Evolutionary conservation across 30 jellyfish, hydroid and myxozoan species (phyloP).

Genomic region (Rhopilema esculentum): DNA sequence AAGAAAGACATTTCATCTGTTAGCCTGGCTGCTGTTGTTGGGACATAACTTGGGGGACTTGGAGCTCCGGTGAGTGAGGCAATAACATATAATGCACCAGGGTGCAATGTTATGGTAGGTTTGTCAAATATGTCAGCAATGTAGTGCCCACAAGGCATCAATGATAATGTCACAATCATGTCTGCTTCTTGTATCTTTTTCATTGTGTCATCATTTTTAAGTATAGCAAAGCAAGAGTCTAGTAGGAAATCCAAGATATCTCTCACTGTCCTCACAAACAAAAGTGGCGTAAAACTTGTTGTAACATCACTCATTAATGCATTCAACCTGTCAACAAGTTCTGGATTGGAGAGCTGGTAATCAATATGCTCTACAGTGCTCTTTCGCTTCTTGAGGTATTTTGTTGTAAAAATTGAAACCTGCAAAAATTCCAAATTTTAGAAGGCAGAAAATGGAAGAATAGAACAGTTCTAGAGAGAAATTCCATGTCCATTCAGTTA

Average conservation of each 20-base stretch:
- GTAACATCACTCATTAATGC: not conserved
- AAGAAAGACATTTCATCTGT: slow-evolving; percentile 56
- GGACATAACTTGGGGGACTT: slow-evolving; percentile 71
- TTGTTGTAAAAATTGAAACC: slow-evolving; percentile 49
- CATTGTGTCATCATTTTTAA: slow-evolving; percentile 3
- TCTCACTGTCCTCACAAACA: not conserved
- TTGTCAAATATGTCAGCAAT: slow-evolving; percentile 39
- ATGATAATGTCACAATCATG: slow-evolving; percentile 19
- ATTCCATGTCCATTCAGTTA: no score
- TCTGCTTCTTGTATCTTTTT: slow-evolving; percentile 40
- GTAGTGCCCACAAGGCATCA: slow-evolving; percentile 5
- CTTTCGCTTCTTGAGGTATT: slow-evolving; percentile 9
- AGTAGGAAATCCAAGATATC: not conserved
- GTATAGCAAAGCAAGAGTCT: slow-evolving; percentile 1
- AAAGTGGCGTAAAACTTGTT: not conserved
- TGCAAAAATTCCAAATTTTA: not conserved
- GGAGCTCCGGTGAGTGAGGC: slow-evolving; percentile 45
- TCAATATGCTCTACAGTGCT: slow-evolving; percentile 43
- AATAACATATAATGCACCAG: slow-evolving; percentile 23
- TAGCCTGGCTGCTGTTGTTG: not conserved
- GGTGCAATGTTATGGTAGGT: slow-evolving; percentile 36
- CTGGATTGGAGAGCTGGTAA: not conserved
- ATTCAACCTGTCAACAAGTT: not conserved
- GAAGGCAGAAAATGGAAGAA: no score
- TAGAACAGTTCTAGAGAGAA: no score